Evolutionary conservation across 2,113 vertebrate species (phyloP), one percentile per base, ranked within the genome.

Genomic region (Azemiops feae): DNA sequence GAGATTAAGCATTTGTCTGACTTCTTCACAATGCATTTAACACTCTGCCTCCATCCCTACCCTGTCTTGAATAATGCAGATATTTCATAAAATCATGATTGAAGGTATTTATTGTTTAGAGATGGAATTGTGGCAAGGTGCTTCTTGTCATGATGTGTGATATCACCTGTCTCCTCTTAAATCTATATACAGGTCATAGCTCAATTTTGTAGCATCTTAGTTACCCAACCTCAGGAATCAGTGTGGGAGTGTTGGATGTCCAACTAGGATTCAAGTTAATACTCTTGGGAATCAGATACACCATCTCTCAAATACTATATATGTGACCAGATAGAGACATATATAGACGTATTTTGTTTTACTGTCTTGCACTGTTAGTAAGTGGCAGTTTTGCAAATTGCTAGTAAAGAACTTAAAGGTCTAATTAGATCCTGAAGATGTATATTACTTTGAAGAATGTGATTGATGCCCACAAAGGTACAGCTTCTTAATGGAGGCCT

Each of bases 381-480:
- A 97, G 96, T 98, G 98, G 97, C 98, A 98, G 97, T 98, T 98
- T 96, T 97, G 97, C 97, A 98, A 98, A 98, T 98, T 97, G 97
- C 94, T 96, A 96, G 97, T 97, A 98, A 97, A 97, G 98, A 98
- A 97, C 97, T 96, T 97, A 96, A 98, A 97, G 98, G 98, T 98
- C 98, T 98, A 98, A 98, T 98, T 98, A 98, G 97, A 97, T 97
- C 97, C 96, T 54, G 91, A 97, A 97, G 98, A 98, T 97, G 98
- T 96, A 96, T 97, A 94, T 96, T 97, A 97, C 97, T 97, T 97
- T 97, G 98, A 98, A 97, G 95, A 98, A 97, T 89, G 95, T 99
- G 99, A 99, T 98, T 99, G 99, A 99, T 98, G 99, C 97, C 98
- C 98, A 97, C 96, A 98, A 98, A 98, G 98, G 98, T 98, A 97